These are phyloP conservation scores for Isichthys henryi DNA, from an alignment of 2,113 vertebrate genomes.

Conservation along the genomic window DNA sequence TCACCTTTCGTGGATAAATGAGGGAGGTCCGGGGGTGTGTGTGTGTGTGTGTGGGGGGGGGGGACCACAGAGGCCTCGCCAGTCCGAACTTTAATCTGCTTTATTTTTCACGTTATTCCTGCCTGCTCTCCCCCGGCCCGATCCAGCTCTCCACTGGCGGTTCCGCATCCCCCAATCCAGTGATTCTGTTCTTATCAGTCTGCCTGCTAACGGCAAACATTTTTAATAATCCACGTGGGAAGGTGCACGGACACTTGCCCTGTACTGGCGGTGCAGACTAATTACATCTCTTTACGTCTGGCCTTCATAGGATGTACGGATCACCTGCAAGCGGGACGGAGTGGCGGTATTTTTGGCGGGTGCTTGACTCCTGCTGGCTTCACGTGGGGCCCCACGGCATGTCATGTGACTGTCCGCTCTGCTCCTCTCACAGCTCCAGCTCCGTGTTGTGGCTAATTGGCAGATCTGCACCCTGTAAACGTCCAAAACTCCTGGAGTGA, in stretches of 20 bases:
- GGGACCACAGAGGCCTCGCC: neutral
- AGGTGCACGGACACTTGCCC: neutral
- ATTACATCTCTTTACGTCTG: neutral
- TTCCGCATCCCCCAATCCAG: neutral
- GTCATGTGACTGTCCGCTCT: neutral
- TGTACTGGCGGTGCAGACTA: neutral
- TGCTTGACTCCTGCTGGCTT: neutral
- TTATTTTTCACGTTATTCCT: neutral
- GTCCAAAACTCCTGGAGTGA: neutral
- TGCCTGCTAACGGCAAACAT: neutral
- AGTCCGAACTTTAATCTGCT: neutral
- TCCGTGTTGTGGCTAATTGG: neutral
- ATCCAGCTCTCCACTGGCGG: neutral
- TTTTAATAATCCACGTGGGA: neutral
- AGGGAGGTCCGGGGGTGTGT: neutral
- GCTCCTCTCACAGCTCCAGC: neutral
- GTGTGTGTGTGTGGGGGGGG: neutral
- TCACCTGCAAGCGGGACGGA: neutral
- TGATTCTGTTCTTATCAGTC: neutral
- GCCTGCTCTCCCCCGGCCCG: neutral
- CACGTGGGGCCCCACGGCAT: neutral
- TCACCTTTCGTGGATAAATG: slow-evolving; percentile 47
- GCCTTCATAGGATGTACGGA: neutral
- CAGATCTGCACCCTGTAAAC: neutral
- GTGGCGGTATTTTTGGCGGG: neutral